Base-by-base conservation (phyloP, 2,113 vertebrate genomes). In the Ceuthmochares aereus region DNA sequence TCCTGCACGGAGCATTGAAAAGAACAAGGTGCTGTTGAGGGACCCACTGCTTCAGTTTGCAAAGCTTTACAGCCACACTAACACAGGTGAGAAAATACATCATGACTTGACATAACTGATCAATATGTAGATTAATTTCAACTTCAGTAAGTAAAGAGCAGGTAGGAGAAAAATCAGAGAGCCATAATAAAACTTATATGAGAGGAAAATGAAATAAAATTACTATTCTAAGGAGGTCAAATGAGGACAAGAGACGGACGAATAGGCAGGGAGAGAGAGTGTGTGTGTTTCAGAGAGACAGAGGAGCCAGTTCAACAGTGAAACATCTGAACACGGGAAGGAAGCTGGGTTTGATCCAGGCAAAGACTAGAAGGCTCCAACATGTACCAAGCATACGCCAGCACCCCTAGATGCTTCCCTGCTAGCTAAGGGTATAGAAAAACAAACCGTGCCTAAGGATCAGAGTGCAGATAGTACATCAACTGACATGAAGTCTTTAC, bases 141-240 rank as follows among this genome's bases (percentile, higher is more conserved):
- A 64, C 29, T 66, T 63, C 67, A 54, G 2, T 34, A 68, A 84
- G 60, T 69, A 67, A 89, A 42, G 20, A 95, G 45, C 9, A 40
- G 32, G 23, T n/a, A 79, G 59, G 79, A 77, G 30, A 77, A 76
- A 83, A 95, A 88, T 54, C 32, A 76, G 73, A 91, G 59, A 55
- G 7, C 22, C n/a, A 15, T 49, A 83, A 93, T 63, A 63, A 76
- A 96, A 83, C 13, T 92, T 74, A 9, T 2, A 42, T 63, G 55
- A 78, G 64, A 92, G n/a, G 34, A 84, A 93, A 94, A 79, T 32
- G 15, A 91, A 96, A 73, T 59, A 64, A 77, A 93, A 75, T 85
- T 59, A n/a, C 63, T 69, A 55, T 27, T 32, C 7, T 34, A 59
- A 90, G 47, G 63, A 87, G 75, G 74, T 89, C 80, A 95, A 26